Percentiles rank a stretch among this genome's conserved stretches.
Evolutionary conservation across 2,113 vertebrate genomes (phyloP).

Genomic region (Ifrita kowaldi): DNA sequence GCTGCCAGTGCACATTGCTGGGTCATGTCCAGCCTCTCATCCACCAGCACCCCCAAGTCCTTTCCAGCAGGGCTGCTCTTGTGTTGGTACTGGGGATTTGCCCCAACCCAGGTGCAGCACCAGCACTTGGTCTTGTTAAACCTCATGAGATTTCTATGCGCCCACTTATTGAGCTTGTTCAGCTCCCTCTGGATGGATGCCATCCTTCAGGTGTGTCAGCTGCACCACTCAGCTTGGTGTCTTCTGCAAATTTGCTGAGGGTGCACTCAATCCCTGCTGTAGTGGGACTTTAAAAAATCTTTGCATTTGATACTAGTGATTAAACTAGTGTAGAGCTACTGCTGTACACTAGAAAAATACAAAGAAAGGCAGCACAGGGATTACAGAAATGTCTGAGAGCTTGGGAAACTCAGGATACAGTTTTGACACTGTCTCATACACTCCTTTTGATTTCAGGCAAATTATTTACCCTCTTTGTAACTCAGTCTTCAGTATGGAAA

Average conservation of each 20-base stretch:
- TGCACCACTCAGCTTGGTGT: not conserved
- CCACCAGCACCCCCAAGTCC: not conserved
- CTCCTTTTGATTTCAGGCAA: not conserved
- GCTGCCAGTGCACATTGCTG: not conserved
- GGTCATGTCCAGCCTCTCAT: not conserved
- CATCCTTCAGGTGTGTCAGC: not conserved
- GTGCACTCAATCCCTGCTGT: not conserved
- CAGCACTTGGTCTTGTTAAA: not conserved
- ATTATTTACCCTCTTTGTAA: not conserved
- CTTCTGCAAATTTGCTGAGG: not conserved
- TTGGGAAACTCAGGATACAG: not conserved
- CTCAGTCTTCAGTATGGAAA: not conserved
- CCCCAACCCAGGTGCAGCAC: not conserved
- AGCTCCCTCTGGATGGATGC: not conserved
- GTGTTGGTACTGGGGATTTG: not conserved
- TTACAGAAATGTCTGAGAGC: not conserved
- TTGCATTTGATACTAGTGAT: not conserved
- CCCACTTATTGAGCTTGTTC: not conserved
- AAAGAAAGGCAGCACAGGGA: not conserved
- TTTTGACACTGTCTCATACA: not conserved
- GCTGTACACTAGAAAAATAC: not conserved
- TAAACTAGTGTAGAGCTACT: not conserved
- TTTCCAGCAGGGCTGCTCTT: not conserved
- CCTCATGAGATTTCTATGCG: not conserved
- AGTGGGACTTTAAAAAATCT: not conserved